Evolutionary conservation across 2,888 invertebrate species (phyloP), one percentile per base, ranked within the genome.

Genomic region (Seira musarum): DNA sequence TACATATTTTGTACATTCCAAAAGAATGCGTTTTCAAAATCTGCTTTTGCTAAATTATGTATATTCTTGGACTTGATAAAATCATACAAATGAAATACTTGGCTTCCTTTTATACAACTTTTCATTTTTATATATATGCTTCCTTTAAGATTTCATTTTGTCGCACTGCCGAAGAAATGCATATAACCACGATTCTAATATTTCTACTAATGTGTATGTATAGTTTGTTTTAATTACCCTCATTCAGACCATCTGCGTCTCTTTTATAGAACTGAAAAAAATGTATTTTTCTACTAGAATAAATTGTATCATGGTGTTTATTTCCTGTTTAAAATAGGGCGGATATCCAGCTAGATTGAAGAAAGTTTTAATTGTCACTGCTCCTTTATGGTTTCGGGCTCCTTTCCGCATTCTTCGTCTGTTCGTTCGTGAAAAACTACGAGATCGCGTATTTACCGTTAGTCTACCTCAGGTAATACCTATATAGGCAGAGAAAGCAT

Each of bases 361-460:
- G 90, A 98, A 98, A 90, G 98, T 99, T 85, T 91, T 98, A 83
- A 98, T 99, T 88, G 98, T 97, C 87, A 97, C 98, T 83, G 98
- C 98, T 66, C 98, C 98, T 72, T 91, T 98, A 88, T 98, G 98
- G 98, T 98, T 98, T 90, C 97, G 97, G 90, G 98, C 98, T 80
- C 98, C 98, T 0, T 98, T 98, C 90, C 96, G 96, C 88, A 96
- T 98, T 88, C 92, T 98, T 72, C 93, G 98, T 73, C 91, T 98
- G 87, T 98, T 98, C 90, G 97, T 98, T 77, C 92, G 97, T 83
- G 98, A 98, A 90, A 98, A 98, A 90, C 91, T 98, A 87, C 92
- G 98, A 85, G 98, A 98, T 90, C 92, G 98, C 87, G 98, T 98
- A 83, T 97, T 95, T 90, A 98, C 97, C 30, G 96, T 98, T 87